Evolutionary conservation across 2,888 invertebrate species (phyloP), one percentile per base, ranked within the genome.

Genomic region (Apamea epomidion): DNA sequence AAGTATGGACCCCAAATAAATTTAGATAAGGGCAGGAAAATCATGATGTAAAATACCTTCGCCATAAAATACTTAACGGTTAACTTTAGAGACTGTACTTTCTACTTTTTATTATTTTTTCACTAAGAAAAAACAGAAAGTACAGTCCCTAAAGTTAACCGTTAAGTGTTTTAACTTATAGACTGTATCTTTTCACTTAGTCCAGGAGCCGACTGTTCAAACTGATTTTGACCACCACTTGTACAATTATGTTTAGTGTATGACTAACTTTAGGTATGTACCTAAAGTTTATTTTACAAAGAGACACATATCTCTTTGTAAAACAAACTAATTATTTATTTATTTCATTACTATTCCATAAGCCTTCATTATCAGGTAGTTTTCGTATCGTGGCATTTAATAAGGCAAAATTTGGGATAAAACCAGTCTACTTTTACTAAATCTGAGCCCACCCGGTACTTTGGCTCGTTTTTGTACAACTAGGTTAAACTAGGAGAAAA

Each of bases 401-500:
- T 37, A 18, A 5, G 32, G 32, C 25, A n/a, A 51, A n/a, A 16
- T 29, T 21, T 18, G 1, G 5, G 0, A 68, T 51, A 12, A 4
- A 37, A 37, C n/a, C 48, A 25, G 16, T 42, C 3, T 16, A 60
- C 1, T 8, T 18, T 60, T 10, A 60, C 10, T 2, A 25, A 37
- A 54, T 21, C 18, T 10, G 7, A 18, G 12, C 8, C 37, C n/a
- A 48, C 58, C n/a, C 18, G 3, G 18, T 32, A 37, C 25, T 42
- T 29, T 29, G 18, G 18, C 42, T 54, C 18, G 8, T 37, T 14
- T 72, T 42, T 18, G 18, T 51, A 25, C 42, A 72, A 80, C 29
- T 67, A n/a, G 58, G 37, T 37, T 42, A 37, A n/a, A 71, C 64
- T 67, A 18, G 42, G 32, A 80, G 32, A 74, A 62, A 5, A 70